Percentiles rank a stretch among this genome's conserved stretches.
These are phyloP conservation scores for Dolichotis patagonum DNA, from an alignment of 2,113 vertebrate genomes.

Conservation along the genomic window DNA sequence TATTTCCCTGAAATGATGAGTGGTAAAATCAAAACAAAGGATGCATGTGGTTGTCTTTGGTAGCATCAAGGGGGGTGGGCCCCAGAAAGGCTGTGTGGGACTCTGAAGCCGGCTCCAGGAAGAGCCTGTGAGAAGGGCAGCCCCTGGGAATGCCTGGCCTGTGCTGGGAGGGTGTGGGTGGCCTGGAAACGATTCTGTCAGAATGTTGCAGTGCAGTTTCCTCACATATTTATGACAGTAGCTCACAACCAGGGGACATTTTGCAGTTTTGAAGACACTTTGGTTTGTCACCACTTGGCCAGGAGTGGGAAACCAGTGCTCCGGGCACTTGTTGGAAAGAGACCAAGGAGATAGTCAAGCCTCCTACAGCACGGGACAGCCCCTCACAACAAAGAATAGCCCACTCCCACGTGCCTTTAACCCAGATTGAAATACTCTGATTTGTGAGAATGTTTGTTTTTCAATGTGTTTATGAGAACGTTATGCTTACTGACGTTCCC, in stretches of 20 bases:
- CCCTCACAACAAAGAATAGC: not conserved
- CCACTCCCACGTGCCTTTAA: rapidly evolving
- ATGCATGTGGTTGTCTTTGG: not conserved
- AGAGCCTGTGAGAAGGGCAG: not conserved
- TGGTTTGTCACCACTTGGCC: not conserved
- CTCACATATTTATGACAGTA: not conserved
- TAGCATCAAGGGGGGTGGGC: not conserved
- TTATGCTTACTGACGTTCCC: not conserved
- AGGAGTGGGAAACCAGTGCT: rapidly evolving
- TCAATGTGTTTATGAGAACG: not conserved
- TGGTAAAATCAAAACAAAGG: conserved; percentile 8
- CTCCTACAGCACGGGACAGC: not conserved
- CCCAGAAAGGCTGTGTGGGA: not conserved
- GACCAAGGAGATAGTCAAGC: not conserved
- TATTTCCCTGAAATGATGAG: not conserved
- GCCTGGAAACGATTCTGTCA: not conserved
- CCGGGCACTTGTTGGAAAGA: not conserved
- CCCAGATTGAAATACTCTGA: not conserved
- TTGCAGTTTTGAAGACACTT: not conserved
- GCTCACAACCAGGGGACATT: not conserved
- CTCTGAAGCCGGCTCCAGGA: not conserved
- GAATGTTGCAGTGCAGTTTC: not conserved
- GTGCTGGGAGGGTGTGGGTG: not conserved
- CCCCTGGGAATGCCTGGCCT: not conserved
- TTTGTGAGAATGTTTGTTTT: not conserved